Evolutionary conservation across 2,113 vertebrate species (phyloP), one percentile per base, ranked within the genome.

Genomic region (Oncorhynchus tshawytscha): DNA sequence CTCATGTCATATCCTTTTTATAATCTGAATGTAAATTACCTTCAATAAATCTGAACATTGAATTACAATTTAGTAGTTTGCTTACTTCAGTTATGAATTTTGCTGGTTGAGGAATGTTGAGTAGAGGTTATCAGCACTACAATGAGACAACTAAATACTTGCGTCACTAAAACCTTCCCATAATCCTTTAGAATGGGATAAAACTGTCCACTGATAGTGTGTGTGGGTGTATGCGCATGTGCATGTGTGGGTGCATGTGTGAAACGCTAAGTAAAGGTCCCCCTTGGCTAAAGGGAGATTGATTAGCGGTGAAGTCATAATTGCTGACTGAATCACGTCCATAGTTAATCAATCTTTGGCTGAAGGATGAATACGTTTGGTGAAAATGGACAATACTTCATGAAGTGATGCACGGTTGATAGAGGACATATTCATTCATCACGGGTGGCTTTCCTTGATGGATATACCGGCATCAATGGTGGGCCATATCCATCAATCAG

Each of bases 351-450:
- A 88, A 92, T 94, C 90, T 89, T 48, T 78, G 83, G 85, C 83
- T 84, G 83, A 87, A 86, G 89, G 87, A 92, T 90, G 84, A 87
- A 93, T 91, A 85, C 79, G 69, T 84, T 88, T 88, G 84, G 85
- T 81, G 85, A 81, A 72, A 75, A 87, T 85, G 86, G 91, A 92
- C 90, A 89, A 90, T 90, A 83, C 88, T 87, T 91, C 88, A 89
- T 78, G 81, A 86, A 88, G 88, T 90, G 91, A 92, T 91, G 92
- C 90, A 90, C 84, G 82, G 77, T 80, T 88, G 90, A 93, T 92
- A 90, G 88, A 89, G 90, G 90, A 91, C 90, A 88, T 87, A 81
- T 90, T 90, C 91, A 92, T 93, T 91, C 89, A 93, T 93, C 91
- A 90, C 39, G 72, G 78, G 84, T 73, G 85, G 87, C 79, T 88